Evolutionary conservation across 1,140 invertebrate species (phyloP).

Genomic region (Limonius californicus): DNA sequence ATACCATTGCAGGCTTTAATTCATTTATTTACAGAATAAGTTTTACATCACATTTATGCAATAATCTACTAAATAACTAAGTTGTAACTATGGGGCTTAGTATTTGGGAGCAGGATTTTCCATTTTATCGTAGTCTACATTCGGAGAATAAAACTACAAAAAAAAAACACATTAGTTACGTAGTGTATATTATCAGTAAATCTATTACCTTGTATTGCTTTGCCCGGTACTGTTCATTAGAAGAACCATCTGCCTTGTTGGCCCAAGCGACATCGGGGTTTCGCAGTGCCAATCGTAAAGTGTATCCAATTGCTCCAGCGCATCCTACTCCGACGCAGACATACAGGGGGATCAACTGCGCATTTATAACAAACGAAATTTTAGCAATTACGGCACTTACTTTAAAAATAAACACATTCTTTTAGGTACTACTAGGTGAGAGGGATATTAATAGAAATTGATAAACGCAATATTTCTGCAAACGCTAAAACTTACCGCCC

Average conservation of each 20-base stretch:
- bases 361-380: constrained; percentile 7
- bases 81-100: constrained; percentile 40
- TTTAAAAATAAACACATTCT: not conserved
- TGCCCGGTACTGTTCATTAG: constrained; percentile 71
- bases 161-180: no score
- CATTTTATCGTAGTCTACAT: constrained; percentile 58
- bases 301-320: constrained; percentile 58
- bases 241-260: constrained; percentile 65
- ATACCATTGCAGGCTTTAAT: no score
- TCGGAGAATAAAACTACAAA: constrained; percentile 65
- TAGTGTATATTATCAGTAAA: no score
- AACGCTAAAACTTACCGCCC: constrained; percentile 52
- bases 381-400: no score
- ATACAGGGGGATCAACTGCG: constrained; percentile 73
- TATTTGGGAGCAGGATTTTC: constrained; percentile 63
- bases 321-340: constrained; percentile 65
- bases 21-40: not conserved
- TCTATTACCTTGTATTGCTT: constrained; percentile 90
- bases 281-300: constrained; percentile 61
- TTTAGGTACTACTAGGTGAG: not conserved
- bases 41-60: not conserved
- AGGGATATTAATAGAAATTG: not conserved
- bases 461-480: not conserved
- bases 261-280: constrained; percentile 81
- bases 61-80: not conserved